Percentiles rank a stretch among this genome's conserved stretches.
phyloP scores from a whole-genome alignment of 2,113 vertebrate species.

The Dipodomys ordii region DNA sequence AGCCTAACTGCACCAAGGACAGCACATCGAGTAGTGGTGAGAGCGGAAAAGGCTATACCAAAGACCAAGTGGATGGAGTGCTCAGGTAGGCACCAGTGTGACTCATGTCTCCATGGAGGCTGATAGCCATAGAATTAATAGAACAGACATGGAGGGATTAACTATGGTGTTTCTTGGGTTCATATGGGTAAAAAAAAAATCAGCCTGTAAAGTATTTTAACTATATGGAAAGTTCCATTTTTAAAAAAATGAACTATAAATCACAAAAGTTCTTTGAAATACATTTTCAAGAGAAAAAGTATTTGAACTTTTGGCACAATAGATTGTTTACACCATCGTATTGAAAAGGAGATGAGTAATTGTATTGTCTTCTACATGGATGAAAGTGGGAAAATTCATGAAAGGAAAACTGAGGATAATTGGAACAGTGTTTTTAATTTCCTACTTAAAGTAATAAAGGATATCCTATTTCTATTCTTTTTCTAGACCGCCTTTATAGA shows the following conservation, averaged over 20 bases:
- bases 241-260: constrained; percentile 13
- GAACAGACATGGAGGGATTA: constrained; percentile 1
- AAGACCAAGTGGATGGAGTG: constrained; percentile 96
- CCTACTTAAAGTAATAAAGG: background rate
- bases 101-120: background rate
- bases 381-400: background rate
- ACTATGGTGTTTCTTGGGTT: background rate
- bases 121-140: background rate
- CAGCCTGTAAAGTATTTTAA: background rate
- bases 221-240: background rate
- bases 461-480: background rate
- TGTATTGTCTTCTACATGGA: background rate
- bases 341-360: constrained; percentile 5
- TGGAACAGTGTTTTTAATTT: background rate
- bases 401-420: background rate
- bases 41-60: constrained; percentile 91
- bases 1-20: constrained; percentile 83
- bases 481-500: background rate
- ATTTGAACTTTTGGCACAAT: background rate
- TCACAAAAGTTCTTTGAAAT: background rate
- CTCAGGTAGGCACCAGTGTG: constrained; percentile 89
- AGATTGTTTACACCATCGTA: background rate
- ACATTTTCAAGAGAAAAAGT: background rate
- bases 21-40: constrained; percentile 83
- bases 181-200: background rate